These are phyloP conservation scores for Xanthia icteritia DNA, from an alignment of 2,888 invertebrate species.

Conservation along the genomic window DNA sequence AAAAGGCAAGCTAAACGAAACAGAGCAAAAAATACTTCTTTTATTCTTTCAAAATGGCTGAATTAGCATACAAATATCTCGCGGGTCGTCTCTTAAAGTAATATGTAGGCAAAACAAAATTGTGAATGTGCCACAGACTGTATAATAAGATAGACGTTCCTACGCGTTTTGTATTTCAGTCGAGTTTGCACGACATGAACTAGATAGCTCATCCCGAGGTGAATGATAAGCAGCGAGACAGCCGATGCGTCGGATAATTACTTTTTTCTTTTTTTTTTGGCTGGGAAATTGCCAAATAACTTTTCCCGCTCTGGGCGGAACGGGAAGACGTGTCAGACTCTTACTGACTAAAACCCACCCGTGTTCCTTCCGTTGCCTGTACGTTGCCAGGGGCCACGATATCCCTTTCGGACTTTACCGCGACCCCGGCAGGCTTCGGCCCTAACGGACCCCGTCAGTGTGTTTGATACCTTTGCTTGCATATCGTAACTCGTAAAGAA, in stretches of 20 bases:
- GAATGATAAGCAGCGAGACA: neutral
- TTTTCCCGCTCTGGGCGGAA: too few species aligned
- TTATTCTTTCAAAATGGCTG: constrained; percentile 44
- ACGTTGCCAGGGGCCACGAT: too few species aligned
- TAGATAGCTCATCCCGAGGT: neutral
- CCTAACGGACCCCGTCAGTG: too few species aligned
- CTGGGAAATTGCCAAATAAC: too few species aligned
- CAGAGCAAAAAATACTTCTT: constrained; percentile 6
- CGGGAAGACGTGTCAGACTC: too few species aligned
- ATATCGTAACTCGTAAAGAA: neutral
- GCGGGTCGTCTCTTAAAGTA: constrained; percentile 45
- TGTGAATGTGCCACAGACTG: constrained; percentile 14
- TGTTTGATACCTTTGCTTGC: neutral
- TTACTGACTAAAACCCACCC: too few species aligned
- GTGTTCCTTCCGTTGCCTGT: too few species aligned
- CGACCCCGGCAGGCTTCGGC: too few species aligned
- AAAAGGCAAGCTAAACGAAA: constrained; percentile 30
- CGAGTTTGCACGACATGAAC: neutral
- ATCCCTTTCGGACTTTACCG: too few species aligned
- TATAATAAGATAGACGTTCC: neutral
- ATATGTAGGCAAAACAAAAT: constrained; percentile 44
- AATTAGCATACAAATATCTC: constrained; percentile 56
- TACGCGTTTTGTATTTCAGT: neutral
- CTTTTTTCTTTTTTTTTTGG: too few species aligned
- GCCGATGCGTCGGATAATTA: neutral